Evolutionary conservation across 2,888 invertebrate genomes (phyloP).

Genomic region (Eretmocerus hayati): DNA sequence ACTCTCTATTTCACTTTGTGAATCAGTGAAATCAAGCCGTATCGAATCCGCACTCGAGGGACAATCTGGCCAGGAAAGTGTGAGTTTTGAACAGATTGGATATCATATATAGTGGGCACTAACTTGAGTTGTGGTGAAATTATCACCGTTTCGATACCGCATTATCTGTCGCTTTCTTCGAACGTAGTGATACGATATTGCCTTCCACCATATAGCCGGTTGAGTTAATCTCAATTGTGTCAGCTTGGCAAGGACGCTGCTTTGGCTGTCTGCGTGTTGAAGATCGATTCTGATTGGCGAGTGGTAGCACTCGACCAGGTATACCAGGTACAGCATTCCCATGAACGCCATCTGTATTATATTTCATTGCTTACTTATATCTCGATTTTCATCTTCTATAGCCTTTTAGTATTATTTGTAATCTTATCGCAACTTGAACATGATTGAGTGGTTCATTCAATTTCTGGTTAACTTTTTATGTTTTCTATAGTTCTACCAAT

Average conservation of each 20-base stretch:
- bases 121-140: constrained; percentile 75
- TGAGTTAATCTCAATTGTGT: constrained; percentile 61
- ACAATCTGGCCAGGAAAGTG: too few species aligned
- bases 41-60: not conserved
- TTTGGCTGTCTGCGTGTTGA: constrained; percentile 57
- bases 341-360: constrained; percentile 67
- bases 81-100: too few species aligned
- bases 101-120: too few species aligned
- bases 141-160: constrained; percentile 73
- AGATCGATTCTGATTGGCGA: constrained; percentile 68
- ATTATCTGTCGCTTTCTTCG: constrained; percentile 69
- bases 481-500: too few species aligned
- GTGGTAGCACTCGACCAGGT: constrained; percentile 78
- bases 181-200: constrained; percentile 77
- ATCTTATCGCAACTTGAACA: too few species aligned
- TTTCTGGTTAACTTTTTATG: too few species aligned
- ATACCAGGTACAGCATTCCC: constrained; percentile 70
- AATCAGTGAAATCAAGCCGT: not conserved
- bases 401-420: too few species aligned
- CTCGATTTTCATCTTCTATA: too few species aligned
- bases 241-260: constrained; percentile 60
- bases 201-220: constrained; percentile 83
- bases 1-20: too few species aligned
- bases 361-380: not conserved
- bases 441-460: too few species aligned